These are phyloP conservation scores for Caenorhabditis tropicalis DNA, from an alignment of 1,140 invertebrate species.

Conservation along the genomic window DNA sequence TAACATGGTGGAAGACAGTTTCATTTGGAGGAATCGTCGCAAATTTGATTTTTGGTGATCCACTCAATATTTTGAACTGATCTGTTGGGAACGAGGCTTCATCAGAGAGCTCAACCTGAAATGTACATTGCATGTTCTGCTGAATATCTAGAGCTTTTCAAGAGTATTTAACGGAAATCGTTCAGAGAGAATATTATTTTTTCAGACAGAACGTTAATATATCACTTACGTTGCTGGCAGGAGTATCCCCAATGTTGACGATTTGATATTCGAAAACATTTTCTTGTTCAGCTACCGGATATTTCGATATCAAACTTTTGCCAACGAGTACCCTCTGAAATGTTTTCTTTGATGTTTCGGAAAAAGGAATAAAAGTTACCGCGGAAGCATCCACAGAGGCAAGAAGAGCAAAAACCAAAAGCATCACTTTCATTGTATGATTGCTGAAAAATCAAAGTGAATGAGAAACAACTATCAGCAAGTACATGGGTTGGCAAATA, in stretches of 20 bases:
- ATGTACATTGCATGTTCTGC: background rate
- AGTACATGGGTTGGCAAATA: background rate
- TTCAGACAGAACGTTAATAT: too few relatives aligned
- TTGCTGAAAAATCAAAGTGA: background rate
- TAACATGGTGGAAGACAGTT: background rate
- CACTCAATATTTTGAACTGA: background rate
- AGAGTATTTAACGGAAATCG: too few relatives aligned
- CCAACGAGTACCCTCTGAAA: slow-evolving; percentile 1
- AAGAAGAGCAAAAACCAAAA: background rate
- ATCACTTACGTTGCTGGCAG: background rate
- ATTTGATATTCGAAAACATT: background rate
- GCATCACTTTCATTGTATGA: background rate
- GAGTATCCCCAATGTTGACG: background rate
- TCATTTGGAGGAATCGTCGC: background rate
- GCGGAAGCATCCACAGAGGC: background rate
- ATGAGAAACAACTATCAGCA: background rate
- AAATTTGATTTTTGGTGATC: background rate
- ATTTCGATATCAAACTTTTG: background rate
- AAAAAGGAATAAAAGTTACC: too few relatives aligned
- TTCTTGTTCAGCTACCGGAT: background rate
- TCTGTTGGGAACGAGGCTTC: slow-evolving; percentile 3
- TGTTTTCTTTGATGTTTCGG: background rate
- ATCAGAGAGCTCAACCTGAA: background rate
- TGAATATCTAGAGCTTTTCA: background rate
- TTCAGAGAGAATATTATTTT: too few relatives aligned